Conservation (phyloP, 2,797 vertebrate species). For the Prionace glauca region DNA sequence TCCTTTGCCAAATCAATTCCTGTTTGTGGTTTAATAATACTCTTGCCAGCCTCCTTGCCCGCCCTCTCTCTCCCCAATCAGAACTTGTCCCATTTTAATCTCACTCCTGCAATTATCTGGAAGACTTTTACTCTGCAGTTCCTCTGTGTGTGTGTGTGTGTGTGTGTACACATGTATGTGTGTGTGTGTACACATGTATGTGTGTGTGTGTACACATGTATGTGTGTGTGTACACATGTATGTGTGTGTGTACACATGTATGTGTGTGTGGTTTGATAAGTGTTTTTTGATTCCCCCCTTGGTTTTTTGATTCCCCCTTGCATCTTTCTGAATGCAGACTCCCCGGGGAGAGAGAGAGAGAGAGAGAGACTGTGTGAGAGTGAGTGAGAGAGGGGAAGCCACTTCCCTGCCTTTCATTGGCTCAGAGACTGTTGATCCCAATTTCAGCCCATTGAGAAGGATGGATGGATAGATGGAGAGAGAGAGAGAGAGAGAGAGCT, state of each 20-base stretch:
- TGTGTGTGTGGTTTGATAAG: neutral
- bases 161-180: neutral
- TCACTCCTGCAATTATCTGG: neutral
- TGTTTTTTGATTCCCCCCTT: neutral
- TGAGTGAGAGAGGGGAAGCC: neutral
- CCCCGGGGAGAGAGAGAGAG: neutral
- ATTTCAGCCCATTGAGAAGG: neutral
- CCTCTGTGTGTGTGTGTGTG: neutral
- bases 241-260: too few species aligned
- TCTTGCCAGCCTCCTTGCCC: neutral
- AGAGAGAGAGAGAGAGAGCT: neutral
- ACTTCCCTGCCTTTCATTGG: neutral
- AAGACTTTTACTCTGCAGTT: neutral
- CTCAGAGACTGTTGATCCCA: neutral
- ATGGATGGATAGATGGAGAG: neutral
- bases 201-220: neutral
- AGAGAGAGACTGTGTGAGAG: neutral
- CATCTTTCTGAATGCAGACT: neutral
- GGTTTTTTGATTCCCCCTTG: neutral
- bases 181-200: neutral
- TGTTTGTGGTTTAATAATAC: neutral
- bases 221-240: neutral
- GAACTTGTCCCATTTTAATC: neutral
- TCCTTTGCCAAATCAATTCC: neutral
- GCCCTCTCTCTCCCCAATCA: neutral